Evolutionary conservation across 2,888 invertebrate genomes (phyloP), one percentile per base, ranked within the genome.

Genomic region (Abrostola triplasia): DNA sequence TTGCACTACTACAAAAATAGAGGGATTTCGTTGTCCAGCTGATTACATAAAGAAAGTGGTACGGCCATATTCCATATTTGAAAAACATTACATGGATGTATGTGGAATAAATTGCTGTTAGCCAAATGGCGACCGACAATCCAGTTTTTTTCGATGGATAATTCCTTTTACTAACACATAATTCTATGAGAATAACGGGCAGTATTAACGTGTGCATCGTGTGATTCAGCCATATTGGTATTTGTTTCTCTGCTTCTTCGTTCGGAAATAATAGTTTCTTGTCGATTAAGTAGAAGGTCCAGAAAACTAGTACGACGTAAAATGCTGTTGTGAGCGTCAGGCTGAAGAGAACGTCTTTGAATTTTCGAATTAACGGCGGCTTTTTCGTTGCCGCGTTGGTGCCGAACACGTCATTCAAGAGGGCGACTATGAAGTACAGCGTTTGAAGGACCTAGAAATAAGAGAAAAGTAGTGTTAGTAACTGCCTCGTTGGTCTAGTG

Each of bases 181-280:
- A 94, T 90, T 98, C 98, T 53, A 97, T 80, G 0, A 97, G 72
- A 11, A 97, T 96, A 76, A 98, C 97, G 0, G 97, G 93, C 78
- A 97, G 93, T 59, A 98, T 97, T 73, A 97, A 96, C 0, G 98
- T 98, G 88, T 99, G 98, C 96, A 98, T 96, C 0, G 97, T 92
- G 86, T 99, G 99, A 88, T 99, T 99, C 36, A 98, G 89, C 98
- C 98, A 99, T 38, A 89, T 89, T 1, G 99, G 99, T 80, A 98
- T 97, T 62, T 96, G 96, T n/a, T 95, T 92, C 83, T 98, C 98
- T 0, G 67, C 10, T 57, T 98, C 88, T 5, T 95, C 95, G 79
- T 96, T 96, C 0, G 99, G 99, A 83, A 98, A 97, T 36, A 99
- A 97, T n/a, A 99, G 92, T 80, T 98, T 97, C 68, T 98, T 96